These are phyloP conservation scores for Nomada ruficornis DNA, from an alignment of 2,888 invertebrate genomes.

Conservation along the genomic window DNA sequence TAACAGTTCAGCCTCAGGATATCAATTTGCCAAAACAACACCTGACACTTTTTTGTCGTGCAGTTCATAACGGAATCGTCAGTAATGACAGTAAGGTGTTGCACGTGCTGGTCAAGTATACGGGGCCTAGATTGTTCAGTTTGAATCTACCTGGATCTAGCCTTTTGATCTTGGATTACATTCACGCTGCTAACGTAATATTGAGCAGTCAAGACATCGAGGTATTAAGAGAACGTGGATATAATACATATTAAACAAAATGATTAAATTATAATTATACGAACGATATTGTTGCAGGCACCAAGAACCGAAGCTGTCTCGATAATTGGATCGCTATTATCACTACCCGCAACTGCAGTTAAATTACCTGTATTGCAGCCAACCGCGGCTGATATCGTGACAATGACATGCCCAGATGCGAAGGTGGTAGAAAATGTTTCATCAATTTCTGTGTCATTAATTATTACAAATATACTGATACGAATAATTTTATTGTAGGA, in stretches of 20 bases:
- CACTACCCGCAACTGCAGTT: constrained; percentile 90
- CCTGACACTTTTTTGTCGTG: constrained; percentile 93
- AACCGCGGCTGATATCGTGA: constrained; percentile 86
- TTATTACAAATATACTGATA: constrained; percentile 3
- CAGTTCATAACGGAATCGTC: constrained; percentile 89
- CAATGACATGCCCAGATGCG: constrained; percentile 89
- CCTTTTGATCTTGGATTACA: constrained; percentile 93
- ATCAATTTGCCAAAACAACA: constrained; percentile 85
- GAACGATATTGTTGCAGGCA: constrained; percentile 85
- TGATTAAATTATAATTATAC: background rate
- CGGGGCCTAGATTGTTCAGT: constrained; percentile 94
- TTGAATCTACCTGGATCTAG: constrained; percentile 95
- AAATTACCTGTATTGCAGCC: constrained; percentile 90
- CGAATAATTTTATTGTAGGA: constrained; percentile 86
- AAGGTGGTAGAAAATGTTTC: constrained; percentile 86
- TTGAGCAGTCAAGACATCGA: constrained; percentile 92
- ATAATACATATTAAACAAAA: background rate
- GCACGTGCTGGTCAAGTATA: constrained; percentile 83
- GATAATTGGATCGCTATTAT: constrained; percentile 93
- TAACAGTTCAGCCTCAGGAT: constrained; percentile 92
- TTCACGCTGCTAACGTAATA: constrained; percentile 95
- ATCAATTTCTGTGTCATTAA: background rate
- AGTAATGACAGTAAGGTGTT: constrained; percentile 84
- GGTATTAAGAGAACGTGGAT: constrained; percentile 53
- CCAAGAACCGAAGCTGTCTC: constrained; percentile 96